phyloP scores from a whole-genome alignment of 2,888 invertebrate genomes.

The Pelosia muscerda region DNA sequence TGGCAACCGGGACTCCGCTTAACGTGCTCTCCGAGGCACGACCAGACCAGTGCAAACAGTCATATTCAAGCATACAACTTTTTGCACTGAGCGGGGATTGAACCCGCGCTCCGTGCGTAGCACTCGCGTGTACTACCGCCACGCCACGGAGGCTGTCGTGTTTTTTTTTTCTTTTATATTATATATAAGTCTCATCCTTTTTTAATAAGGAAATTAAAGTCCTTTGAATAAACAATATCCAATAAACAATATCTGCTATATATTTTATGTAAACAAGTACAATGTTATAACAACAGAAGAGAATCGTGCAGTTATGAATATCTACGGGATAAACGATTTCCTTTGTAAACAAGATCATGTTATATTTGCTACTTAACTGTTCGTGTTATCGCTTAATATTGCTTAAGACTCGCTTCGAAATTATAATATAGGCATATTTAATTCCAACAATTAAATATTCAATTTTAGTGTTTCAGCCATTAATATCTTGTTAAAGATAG shows the following conservation, averaged over 20 bases:
- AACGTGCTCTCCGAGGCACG: too few species aligned
- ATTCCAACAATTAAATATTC: background rate
- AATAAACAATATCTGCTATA: background rate
- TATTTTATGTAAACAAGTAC: background rate
- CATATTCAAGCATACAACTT: too few species aligned
- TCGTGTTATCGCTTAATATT: background rate
- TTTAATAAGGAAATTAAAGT: background rate
- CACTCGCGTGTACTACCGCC: too few species aligned
- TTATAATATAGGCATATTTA: background rate
- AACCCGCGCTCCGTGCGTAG: too few species aligned
- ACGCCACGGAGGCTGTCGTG: too few species aligned
- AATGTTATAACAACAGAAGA: background rate
- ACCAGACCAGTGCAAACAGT: too few species aligned
- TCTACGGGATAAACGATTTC: constrained; percentile 15
- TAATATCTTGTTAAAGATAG: too few species aligned
- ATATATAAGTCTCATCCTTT: background rate
- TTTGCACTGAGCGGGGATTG: too few species aligned
- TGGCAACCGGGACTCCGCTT: too few species aligned
- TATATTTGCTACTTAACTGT: background rate
- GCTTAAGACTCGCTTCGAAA: background rate
- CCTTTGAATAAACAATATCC: background rate
- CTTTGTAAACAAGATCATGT: background rate
- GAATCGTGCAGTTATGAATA: constrained; percentile 10
- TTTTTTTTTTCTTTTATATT: background rate
- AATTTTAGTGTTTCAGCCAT: too few species aligned